A percentile compares a stretch with the other conserved stretches of the same genome.
Conservation (phyloP, 2,113 vertebrate species). For the Synodontis membranacea region DNA sequence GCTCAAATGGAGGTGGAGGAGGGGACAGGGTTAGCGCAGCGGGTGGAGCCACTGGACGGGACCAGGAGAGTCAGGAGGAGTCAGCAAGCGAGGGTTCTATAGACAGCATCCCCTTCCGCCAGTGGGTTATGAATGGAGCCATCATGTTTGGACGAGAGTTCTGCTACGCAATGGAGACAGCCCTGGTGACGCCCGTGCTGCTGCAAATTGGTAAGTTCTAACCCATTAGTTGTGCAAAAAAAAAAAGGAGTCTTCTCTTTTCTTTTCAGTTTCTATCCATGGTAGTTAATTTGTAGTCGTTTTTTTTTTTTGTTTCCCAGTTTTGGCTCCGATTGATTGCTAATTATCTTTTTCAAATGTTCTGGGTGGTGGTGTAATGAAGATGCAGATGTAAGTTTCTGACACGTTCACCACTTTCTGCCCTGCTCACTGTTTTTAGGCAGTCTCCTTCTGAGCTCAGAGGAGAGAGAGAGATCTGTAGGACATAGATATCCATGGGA, state of each 20-base stretch:
- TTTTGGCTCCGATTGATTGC: neutral
- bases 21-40: conserved; percentile 19
- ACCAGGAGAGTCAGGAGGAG: conserved; percentile 76
- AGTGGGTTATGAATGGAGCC: conserved; percentile 96
- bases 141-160: conserved; percentile 99
- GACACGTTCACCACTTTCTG: neutral
- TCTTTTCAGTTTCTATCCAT: neutral
- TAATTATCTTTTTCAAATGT: neutral
- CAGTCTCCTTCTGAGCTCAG: neutral
- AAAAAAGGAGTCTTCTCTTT: neutral
- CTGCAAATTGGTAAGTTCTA: conserved; percentile 94
- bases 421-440: neutral
- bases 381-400: neutral
- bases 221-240: neutral
- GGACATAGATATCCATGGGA: neutral
- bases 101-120: conserved; percentile 85
- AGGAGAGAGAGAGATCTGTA: neutral
- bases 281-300: neutral
- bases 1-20: conserved; percentile 52
- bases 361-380: neutral
- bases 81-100: conserved; percentile 85
- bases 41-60: conserved; percentile 47
- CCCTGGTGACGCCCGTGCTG: conserved; percentile 92
- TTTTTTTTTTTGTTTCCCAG: neutral
- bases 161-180: conserved; percentile 98